Evolutionary conservation across 2,797 vertebrate species (phyloP), one percentile per base, ranked within the genome.

Genomic region (Eptatretus atami): DNA sequence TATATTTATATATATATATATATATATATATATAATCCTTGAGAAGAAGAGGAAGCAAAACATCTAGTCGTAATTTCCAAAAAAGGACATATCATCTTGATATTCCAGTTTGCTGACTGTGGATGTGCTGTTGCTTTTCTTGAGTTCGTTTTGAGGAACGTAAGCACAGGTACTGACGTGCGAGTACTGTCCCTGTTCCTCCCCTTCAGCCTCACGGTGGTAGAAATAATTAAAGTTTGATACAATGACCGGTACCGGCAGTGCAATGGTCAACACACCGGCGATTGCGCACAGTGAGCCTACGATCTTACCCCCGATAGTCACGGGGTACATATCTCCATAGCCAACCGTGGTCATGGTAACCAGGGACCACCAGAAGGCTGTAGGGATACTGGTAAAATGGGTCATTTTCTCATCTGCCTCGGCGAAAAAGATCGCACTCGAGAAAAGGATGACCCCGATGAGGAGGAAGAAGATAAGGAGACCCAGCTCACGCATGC

Each of bases 191-290:
- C 2, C 57, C 67, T 86, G 86, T 67, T 94, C 86, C 63, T 83
- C 82, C 0, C 88, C 87, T 72, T 86, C 86, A 0, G 84, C 86
- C 75, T 86, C 86, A 1, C 88, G 75, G 71, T 98, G 87, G 74
- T 96, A 98, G 74, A 95, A 98, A 67, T 98, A 96, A 73, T 96
- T 98, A 74, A 98, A 98, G 69, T 98, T 98, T 15, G 90, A 96
- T 71, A 96, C 92, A 5, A 98, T 98, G 70, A 98, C 90, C 0
- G 92, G 90, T 19, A 96, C 90, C 0, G 92, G 92, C 52, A 96
- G 77, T 1, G 92, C 90, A 12, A 98, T 90, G 74, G 92, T 98
- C 71, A 98, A 68, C 64, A 98, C 92, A 12, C 92, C 92, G 0
- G 90, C 81, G 11, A 98, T 94, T 75, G 90, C 92, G 5, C 90